These are phyloP conservation scores for Melinaea menophilus DNA, from an alignment of 2,888 invertebrate genomes.

Conservation along the genomic window DNA sequence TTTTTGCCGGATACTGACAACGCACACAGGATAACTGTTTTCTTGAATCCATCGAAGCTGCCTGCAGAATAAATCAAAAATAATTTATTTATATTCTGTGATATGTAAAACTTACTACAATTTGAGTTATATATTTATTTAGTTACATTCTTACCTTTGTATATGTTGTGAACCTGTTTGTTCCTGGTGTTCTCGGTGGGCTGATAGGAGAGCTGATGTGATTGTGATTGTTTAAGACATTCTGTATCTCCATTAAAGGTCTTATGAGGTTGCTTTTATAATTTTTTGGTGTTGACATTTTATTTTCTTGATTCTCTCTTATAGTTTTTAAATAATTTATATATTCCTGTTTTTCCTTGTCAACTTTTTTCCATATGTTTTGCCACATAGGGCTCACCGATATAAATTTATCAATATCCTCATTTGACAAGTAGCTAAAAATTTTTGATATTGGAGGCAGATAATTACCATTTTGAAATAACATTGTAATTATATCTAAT, in stretches of 20 bases:
- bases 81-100: background rate
- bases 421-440: constrained; percentile 55
- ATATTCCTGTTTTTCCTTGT: constrained; percentile 50
- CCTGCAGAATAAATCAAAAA: constrained; percentile 45
- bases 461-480: constrained; percentile 47
- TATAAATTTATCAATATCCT: constrained; percentile 63
- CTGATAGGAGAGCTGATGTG: constrained; percentile 40
- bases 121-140: too few relatives aligned
- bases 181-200: constrained; percentile 62
- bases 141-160: constrained; percentile 48
- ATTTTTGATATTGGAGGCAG: constrained; percentile 59
- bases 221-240: constrained; percentile 44
- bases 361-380: constrained; percentile 53
- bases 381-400: constrained; percentile 62
- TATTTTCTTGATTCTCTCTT: constrained; percentile 65
- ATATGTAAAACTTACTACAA: too few relatives aligned
- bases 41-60: constrained; percentile 59
- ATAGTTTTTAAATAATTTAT: constrained; percentile 47
- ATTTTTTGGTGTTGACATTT: constrained; percentile 40
- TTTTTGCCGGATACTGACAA: constrained; percentile 67
- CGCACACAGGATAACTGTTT: constrained; percentile 62
- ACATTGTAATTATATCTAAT: constrained; percentile 61
- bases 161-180: constrained; percentile 62
- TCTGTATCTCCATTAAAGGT: constrained; percentile 58
- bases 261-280: constrained; percentile 39